phyloP scores from a whole-genome alignment of 2,113 vertebrate genomes.

The Chloropsis cyanopogon region DNA sequence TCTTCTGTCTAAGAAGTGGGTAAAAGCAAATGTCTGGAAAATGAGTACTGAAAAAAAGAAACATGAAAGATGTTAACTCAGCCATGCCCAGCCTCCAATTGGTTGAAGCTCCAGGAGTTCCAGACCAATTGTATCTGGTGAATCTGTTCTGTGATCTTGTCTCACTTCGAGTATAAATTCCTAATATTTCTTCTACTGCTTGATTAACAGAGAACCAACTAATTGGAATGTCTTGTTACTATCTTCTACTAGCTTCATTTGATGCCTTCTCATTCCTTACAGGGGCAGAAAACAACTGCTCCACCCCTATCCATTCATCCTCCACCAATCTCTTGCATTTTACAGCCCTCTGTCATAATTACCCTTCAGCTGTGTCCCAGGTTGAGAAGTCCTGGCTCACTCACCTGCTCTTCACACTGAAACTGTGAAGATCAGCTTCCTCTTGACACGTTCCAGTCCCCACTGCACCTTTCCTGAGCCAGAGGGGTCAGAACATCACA shows the following conservation, averaged over 20 bases:
- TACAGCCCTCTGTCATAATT: neutral
- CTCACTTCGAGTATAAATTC: neutral
- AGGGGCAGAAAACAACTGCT: neutral
- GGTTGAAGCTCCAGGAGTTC: neutral
- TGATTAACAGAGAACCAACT: neutral
- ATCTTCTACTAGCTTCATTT: neutral
- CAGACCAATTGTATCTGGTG: neutral
- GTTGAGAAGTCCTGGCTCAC: neutral
- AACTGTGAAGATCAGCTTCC: neutral
- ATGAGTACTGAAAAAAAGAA: neutral
- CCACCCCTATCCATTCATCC: neutral
- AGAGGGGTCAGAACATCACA: neutral
- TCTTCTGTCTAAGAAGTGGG: neutral
- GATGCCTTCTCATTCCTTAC: neutral
- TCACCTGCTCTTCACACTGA: neutral
- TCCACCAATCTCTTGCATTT: neutral
- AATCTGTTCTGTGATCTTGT: neutral
- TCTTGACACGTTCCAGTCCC: neutral
- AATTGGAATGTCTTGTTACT: neutral
- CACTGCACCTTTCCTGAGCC: neutral
- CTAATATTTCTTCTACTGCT: neutral
- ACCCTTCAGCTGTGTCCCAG: neutral
- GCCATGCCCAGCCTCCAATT: neutral
- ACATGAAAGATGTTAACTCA: neutral
- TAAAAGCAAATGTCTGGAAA: neutral